A percentile compares a stretch with the other conserved stretches of the same genome.
Evolutionary conservation across 2,888 invertebrate genomes (phyloP).

Genomic region (Volucella inflata): DNA sequence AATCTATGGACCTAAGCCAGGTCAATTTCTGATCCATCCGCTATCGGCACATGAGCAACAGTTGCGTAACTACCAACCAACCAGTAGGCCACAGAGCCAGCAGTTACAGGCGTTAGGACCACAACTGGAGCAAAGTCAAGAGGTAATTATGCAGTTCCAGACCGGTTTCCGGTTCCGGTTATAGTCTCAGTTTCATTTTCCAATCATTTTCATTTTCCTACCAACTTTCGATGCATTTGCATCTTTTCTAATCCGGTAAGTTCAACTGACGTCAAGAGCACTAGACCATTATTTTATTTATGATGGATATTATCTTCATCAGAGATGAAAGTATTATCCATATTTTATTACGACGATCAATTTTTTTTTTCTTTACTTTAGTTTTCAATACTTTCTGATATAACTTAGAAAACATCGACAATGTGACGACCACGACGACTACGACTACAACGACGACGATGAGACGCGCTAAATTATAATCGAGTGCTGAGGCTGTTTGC

Average conservation of each 20-base stretch:
- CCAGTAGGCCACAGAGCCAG: constrained; percentile 81
- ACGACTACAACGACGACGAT: background rate
- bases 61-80: constrained; percentile 81
- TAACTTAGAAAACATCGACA: constrained; percentile 39
- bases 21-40: constrained; percentile 82
- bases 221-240: constrained; percentile 20
- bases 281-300: background rate
- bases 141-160: constrained; percentile 77
- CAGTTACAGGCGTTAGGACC: constrained; percentile 70
- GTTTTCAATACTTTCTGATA: constrained; percentile 20
- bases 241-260: constrained; percentile 6
- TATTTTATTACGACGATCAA: background rate
- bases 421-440: too few species aligned
- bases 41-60: constrained; percentile 81
- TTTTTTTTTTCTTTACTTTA: constrained; percentile 6
- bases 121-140: constrained; percentile 82
- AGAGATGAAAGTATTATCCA: constrained; percentile 11
- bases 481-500: constrained; percentile 32
- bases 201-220: background rate
- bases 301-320: constrained; percentile 8
- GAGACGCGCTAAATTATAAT: constrained; percentile 7
- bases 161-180: constrained; percentile 53
- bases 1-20: constrained; percentile 81
- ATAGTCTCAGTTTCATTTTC: too few species aligned
- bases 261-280: background rate